These are phyloP conservation scores for Odontocerum albicorne DNA, from an alignment of 2,888 invertebrate species.

Conservation along the genomic window DNA sequence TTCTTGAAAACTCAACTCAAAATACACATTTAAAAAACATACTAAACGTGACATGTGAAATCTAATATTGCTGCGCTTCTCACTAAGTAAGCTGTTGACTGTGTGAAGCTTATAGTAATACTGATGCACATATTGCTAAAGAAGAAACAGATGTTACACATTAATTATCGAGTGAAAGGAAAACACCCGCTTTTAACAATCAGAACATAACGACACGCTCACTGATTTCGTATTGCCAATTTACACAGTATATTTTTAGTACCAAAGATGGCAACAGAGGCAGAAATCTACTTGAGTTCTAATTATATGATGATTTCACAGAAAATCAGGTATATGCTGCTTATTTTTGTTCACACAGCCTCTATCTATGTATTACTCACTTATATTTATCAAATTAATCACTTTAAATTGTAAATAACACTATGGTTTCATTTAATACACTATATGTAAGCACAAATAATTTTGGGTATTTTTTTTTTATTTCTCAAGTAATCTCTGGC, in stretches of 20 bases:
- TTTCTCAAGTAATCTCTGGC: not conserved
- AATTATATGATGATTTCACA: not conserved
- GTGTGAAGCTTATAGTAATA: conserved; percentile 8
- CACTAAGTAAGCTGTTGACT: no score
- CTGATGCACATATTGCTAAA: not conserved
- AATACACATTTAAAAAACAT: no score
- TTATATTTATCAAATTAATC: not conserved
- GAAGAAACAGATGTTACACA: no score
- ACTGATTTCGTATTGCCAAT: conserved; percentile 3
- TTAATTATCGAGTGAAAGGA: conserved; percentile 15
- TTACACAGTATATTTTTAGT: not conserved
- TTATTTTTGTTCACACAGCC: conserved; percentile 15
- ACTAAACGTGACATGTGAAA: no score
- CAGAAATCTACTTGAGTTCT: conserved; percentile 6
- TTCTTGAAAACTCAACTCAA: no score
- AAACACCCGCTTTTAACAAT: conserved; percentile 8
- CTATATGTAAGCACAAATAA: not conserved
- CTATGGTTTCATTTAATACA: not conserved
- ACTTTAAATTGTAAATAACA: conserved; percentile 9
- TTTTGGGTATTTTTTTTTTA: not conserved
- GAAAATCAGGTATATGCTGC: conserved; percentile 10
- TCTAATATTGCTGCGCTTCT: no score
- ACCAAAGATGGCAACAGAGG: conserved; percentile 8
- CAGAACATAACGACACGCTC: conserved; percentile 7
- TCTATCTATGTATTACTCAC: conserved; percentile 12